Evolutionary conservation across 2,113 vertebrate genomes (phyloP), one percentile per base, ranked within the genome.

Genomic region (Engraulis encrasicolus): DNA sequence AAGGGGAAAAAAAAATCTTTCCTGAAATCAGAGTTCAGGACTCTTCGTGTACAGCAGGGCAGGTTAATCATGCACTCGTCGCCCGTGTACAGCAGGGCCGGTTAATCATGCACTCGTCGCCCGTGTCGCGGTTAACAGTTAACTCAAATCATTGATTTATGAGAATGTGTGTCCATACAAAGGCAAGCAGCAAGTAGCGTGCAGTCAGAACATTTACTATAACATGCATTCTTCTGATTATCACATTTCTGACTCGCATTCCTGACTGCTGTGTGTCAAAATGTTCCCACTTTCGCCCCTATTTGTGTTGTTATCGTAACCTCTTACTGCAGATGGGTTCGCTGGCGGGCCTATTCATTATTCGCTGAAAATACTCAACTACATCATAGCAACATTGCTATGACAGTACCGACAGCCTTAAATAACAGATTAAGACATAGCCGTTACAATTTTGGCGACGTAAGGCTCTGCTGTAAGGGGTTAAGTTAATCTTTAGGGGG

Each of bases 41-140:
- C 79, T 50, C 23, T 71, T 50, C 61, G 23, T 45, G 79, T 15
- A n/a, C 52, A 45, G 27, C 18, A 45, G 27, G 61, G n/a, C n/a
- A n/a, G 66, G 79, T 84, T 86, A 83, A 86, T 86, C 74, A 83
- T 78, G 81, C 20, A 82, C 81, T 77, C 6, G n/a, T 45, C 50
- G n/a, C n/a, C n/a, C 61, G 23, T 45, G 79, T 15, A n/a, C 52
- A 45, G 27, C 18, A 45, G 27, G 61, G n/a, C n/a, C n/a, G 66
- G 79, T 84, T 86, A 83, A 86, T 86, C 74, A 83, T 78, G 81
- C 20, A 82, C 81, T 77, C 6, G n/a, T 45, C 50, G n/a, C 81
- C 71, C 50, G 81, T 50, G 66, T 36, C 5, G 50, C 9, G 14
- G 3, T 71, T 71, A 34, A 34, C 61, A 71, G 61, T 71, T 71